These are phyloP conservation scores for Apostichopus californicus DNA, from an alignment of 35 echinoderm and acorn worm species.

Conservation along the genomic window DNA sequence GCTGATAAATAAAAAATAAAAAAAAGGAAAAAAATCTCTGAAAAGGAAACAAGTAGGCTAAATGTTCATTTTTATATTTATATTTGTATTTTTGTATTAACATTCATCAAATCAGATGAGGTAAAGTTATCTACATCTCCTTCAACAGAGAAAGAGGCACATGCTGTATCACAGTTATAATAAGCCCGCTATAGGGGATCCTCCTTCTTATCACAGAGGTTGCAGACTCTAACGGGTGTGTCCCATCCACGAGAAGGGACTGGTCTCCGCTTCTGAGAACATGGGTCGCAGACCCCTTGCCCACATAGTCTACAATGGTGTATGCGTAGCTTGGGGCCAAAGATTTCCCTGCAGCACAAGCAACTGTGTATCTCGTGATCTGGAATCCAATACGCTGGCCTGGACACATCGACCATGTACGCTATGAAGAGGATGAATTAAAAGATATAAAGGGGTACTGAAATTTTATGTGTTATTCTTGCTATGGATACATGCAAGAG, in stretches of 20 bases:
- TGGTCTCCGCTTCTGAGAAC: conserved; percentile 66
- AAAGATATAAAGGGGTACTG: neutral
- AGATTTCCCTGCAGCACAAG: conserved; percentile 73
- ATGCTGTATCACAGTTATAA: too few relatives aligned
- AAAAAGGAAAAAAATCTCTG: too few relatives aligned
- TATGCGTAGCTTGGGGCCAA: conserved; percentile 81
- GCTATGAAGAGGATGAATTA: conserved; percentile 41
- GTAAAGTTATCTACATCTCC: too few relatives aligned
- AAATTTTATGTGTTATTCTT: too few relatives aligned
- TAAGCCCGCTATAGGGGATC: conserved; percentile 47
- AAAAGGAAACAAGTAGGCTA: too few relatives aligned
- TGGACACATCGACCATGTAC: conserved; percentile 84
- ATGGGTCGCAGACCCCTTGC: conserved; percentile 81
- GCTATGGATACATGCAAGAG: too few relatives aligned
- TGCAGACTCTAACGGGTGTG: conserved; percentile 83
- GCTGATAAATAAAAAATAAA: too few relatives aligned
- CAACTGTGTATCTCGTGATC: conserved; percentile 88
- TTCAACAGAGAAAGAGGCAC: too few relatives aligned
- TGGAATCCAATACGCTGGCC: conserved; percentile 97
- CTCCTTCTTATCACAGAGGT: conserved; percentile 77
- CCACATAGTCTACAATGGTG: conserved; percentile 97
- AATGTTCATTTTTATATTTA: too few relatives aligned
- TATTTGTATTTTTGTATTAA: too few relatives aligned
- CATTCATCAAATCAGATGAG: too few relatives aligned
- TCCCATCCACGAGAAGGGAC: conserved; percentile 98